A percentile compares a stretch with the other conserved stretches of the same genome.
These are phyloP conservation scores for Campylorhamphus procurvoides DNA, from an alignment of 2,113 vertebrate species.

Conservation along the genomic window DNA sequence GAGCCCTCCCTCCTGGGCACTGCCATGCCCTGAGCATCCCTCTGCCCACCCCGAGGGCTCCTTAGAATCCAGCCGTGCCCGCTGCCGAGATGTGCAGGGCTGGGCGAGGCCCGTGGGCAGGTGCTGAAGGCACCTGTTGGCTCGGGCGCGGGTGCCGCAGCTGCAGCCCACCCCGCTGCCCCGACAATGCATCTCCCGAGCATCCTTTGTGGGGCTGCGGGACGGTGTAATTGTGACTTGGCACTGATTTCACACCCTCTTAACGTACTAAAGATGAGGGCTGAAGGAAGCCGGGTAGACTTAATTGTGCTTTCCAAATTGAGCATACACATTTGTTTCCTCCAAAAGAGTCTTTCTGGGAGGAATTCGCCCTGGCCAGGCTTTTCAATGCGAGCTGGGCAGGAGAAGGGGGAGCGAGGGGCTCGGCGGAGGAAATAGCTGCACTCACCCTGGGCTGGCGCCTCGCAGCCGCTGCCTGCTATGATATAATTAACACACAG, in stretches of 20 bases:
- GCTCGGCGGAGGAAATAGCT: constrained; percentile 41
- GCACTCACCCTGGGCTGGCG: constrained; percentile 11
- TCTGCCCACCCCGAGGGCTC: neutral
- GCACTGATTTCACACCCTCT: constrained; percentile 82
- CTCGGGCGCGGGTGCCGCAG: constrained; percentile 27
- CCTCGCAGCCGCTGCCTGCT: constrained; percentile 53
- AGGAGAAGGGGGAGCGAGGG: neutral
- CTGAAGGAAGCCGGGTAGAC: constrained; percentile 59
- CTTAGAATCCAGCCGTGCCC: neutral
- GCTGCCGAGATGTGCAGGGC: neutral
- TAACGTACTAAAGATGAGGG: constrained; percentile 59
- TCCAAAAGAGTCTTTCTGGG: constrained; percentile 59
- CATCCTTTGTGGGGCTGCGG: constrained; percentile 73
- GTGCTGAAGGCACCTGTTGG: constrained; percentile 78
- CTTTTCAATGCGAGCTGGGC: constrained; percentile 41
- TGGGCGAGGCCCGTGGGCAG: constrained; percentile 30
- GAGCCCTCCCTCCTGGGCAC: rapidly evolving
- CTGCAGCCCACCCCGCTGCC: constrained; percentile 52
- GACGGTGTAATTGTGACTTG: constrained; percentile 69
- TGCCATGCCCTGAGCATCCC: rapidly evolving
- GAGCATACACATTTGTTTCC: constrained; percentile 61
- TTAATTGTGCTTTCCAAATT: constrained; percentile 71
- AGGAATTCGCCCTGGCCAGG: constrained; percentile 50
- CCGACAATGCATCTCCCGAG: constrained; percentile 67
- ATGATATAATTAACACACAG: constrained; percentile 52